These are phyloP conservation scores for Whitmania pigra DNA, from an alignment of 1,140 invertebrate species.

Conservation along the genomic window DNA sequence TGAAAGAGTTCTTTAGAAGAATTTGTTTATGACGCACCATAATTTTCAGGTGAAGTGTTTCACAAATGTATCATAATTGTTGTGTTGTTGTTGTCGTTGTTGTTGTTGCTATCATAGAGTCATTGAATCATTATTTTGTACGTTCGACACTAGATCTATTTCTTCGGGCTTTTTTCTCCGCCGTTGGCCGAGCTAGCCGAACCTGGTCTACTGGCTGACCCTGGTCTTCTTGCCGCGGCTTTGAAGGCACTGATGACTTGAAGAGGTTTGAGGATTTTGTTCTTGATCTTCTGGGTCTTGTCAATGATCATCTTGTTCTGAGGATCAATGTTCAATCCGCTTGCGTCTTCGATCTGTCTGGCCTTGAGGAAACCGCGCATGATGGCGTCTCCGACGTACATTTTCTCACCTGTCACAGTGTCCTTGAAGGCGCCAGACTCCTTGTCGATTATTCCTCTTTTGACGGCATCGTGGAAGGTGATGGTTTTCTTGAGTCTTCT, in stretches of 20 bases:
- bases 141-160: no score
- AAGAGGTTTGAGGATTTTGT: slow-evolving; percentile 23
- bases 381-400: slow-evolving; percentile 38
- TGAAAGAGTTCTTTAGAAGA: no score
- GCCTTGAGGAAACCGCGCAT: slow-evolving; percentile 40
- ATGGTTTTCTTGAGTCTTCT: slow-evolving; percentile 33
- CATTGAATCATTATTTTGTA: no score
- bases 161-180: no score
- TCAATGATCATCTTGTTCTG: slow-evolving; percentile 38
- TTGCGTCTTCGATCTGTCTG: slow-evolving; percentile 32
- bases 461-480: slow-evolving; percentile 22
- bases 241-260: slow-evolving; percentile 34
- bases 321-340: slow-evolving; percentile 35
- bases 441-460: slow-evolving; percentile 32
- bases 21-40: no score
- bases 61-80: no score
- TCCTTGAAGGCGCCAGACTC: slow-evolving; percentile 31
- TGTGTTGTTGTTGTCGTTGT: no score
- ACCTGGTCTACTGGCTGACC: no score
- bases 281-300: slow-evolving; percentile 27
- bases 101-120: no score
- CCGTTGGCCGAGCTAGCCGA: no score
- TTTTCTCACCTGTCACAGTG: slow-evolving; percentile 28
- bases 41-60: no score
- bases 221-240: not conserved